A percentile compares a stretch with the other conserved stretches of the same genome.
These are phyloP conservation scores for Amphiprion ocellaris DNA, from an alignment of 2,113 vertebrate species.

Conservation along the genomic window DNA sequence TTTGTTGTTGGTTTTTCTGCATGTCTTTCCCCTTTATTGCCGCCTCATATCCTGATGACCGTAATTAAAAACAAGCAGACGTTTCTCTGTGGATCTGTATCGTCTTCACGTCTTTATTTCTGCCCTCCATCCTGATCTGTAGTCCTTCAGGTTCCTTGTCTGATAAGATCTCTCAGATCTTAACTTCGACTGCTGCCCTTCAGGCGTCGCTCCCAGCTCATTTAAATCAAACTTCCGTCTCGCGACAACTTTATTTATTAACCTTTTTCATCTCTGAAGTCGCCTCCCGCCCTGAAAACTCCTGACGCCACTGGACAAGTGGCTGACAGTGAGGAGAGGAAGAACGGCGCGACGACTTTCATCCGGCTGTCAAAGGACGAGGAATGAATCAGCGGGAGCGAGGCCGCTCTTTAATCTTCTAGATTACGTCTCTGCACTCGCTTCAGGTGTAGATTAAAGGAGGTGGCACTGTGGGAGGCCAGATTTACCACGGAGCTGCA, in stretches of 20 bases:
- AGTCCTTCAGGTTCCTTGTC: neutral
- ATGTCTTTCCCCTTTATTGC: no score
- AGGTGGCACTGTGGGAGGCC: neutral
- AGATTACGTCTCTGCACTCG: conserved; percentile 51
- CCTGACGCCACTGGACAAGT: neutral
- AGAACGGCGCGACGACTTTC: conserved; percentile 33
- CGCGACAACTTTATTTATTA: conserved; percentile 9
- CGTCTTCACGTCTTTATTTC: no score
- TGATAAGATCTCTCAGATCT: neutral
- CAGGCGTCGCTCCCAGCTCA: neutral
- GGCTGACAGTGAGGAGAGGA: neutral
- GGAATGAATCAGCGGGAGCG: conserved; percentile 48
- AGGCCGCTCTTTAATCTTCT: conserved; percentile 61
- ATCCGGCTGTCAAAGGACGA: conserved; percentile 52
- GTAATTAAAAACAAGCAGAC: no score
- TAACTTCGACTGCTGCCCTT: conserved; percentile 2
- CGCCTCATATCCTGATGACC: no score
- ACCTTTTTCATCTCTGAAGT: conserved; percentile 25
- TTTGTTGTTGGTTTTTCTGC: no score
- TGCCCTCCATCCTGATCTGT: no score
- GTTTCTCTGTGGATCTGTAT: no score
- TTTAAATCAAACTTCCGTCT: conserved; percentile 3
- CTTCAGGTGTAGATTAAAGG: conserved; percentile 62
- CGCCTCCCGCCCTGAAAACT: neutral
- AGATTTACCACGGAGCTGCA: neutral